These are phyloP conservation scores for Sander vitreus DNA, from an alignment of 2,113 vertebrate genomes.

Conservation along the genomic window DNA sequence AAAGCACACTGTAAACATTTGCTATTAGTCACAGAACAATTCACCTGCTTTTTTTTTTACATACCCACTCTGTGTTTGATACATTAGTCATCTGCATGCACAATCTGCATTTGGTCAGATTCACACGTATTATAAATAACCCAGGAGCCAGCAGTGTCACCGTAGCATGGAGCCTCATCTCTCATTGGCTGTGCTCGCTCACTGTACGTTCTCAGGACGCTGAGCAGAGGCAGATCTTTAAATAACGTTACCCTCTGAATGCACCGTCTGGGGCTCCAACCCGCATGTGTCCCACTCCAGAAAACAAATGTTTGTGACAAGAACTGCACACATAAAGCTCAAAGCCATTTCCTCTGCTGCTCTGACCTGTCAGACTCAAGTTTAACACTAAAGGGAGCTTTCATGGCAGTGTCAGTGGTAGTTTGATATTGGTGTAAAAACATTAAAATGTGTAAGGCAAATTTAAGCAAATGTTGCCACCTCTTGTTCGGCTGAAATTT, in stretches of 20 bases:
- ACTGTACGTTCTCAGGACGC: slow-evolving; percentile 53
- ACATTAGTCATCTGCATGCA: slow-evolving; percentile 79
- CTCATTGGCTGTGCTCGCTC: slow-evolving; percentile 55
- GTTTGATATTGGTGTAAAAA: slow-evolving; percentile 36
- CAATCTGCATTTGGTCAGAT: slow-evolving; percentile 83
- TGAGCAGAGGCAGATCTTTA: slow-evolving; percentile 65
- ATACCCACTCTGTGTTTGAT: slow-evolving; percentile 72
- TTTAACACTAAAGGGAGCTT: slow-evolving; percentile 19
- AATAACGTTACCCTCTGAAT: slow-evolving; percentile 63
- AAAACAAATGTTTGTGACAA: slow-evolving; percentile 70
- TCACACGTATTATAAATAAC: slow-evolving; percentile 80
- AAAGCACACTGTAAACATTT: slow-evolving; percentile 68
- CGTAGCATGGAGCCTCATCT: slow-evolving; percentile 53
- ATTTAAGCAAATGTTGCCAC: slow-evolving; percentile 22
- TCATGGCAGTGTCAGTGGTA: not conserved
- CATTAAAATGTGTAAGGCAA: slow-evolving; percentile 10
- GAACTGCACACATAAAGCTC: slow-evolving; percentile 44
- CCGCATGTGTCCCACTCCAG: slow-evolving; percentile 58
- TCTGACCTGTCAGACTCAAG: slow-evolving; percentile 40
- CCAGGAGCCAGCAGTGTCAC: slow-evolving; percentile 59
- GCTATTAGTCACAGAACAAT: slow-evolving; percentile 73
- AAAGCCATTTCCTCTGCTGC: slow-evolving; percentile 46
- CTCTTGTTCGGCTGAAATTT: slow-evolving; percentile 31
- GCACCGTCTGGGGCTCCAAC: slow-evolving; percentile 59
- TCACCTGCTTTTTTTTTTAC: slow-evolving; percentile 72